phyloP scores from a whole-genome alignment of 2,113 vertebrate species.

The Anhinga rufa region DNA sequence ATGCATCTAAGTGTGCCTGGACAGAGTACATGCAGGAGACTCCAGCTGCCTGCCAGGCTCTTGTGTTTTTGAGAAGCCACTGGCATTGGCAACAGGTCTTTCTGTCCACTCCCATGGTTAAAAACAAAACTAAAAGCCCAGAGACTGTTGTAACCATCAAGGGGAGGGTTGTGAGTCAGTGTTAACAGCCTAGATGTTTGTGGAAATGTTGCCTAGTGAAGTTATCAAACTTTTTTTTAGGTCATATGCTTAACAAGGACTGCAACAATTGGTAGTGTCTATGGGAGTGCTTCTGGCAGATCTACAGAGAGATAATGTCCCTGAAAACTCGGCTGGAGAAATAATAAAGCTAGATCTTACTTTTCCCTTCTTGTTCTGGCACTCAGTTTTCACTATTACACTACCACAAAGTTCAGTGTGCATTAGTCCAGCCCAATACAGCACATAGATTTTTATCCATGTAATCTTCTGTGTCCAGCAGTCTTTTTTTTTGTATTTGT shows the following conservation, averaged over 20 bases:
- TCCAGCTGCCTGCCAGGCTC: neutral
- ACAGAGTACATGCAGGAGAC: rapidly evolving
- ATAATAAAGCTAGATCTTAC: neutral
- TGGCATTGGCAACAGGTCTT: neutral
- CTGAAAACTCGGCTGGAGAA: neutral
- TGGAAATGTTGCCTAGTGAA: neutral
- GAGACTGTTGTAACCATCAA: neutral
- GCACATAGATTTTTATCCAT: neutral
- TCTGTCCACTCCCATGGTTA: neutral
- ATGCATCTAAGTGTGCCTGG: neutral
- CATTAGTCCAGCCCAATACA: neutral
- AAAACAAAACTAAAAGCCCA: neutral
- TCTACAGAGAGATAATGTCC: neutral
- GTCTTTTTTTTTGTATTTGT: neutral
- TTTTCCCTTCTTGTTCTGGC: neutral
- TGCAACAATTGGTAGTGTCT: neutral
- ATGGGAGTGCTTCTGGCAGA: neutral
- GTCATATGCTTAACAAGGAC: neutral
- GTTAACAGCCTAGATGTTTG: neutral
- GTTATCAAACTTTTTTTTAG: neutral
- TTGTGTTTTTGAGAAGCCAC: neutral
- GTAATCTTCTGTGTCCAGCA: neutral
- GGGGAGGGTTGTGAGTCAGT: neutral
- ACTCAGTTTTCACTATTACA: neutral
- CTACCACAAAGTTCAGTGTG: neutral